Evolutionary conservation across 2,888 invertebrate genomes (phyloP).

Genomic region (Eupithecia dodoneata): DNA sequence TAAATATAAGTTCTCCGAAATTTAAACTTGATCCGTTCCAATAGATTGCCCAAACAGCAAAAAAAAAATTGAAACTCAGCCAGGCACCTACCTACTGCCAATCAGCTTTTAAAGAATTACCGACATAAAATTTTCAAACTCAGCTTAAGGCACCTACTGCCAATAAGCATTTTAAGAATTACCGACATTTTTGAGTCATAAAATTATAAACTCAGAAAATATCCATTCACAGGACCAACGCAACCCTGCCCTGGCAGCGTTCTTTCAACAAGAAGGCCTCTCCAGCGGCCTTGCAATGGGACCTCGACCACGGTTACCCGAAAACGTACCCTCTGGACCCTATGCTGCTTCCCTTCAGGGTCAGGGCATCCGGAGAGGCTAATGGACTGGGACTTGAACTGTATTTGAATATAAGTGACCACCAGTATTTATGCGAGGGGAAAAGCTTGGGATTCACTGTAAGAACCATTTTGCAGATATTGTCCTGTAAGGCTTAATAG

Average conservation of each 20-base stretch:
- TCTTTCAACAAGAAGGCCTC: constrained; percentile 56
- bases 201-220: neutral
- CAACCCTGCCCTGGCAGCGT: constrained; percentile 67
- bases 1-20: too few species aligned
- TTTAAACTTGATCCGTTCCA: too few species aligned
- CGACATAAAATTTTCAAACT: too few species aligned
- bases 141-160: too few species aligned
- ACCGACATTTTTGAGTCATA: neutral
- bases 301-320: constrained; percentile 71
- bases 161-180: too few species aligned
- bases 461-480: constrained; percentile 41
- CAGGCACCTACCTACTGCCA: too few species aligned
- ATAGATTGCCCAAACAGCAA: too few species aligned
- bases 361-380: constrained; percentile 73
- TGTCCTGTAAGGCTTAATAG: too few species aligned
- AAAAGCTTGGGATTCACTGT: constrained; percentile 77
- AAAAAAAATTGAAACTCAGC: too few species aligned
- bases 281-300: constrained; percentile 62
- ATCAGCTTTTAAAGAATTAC: too few species aligned
- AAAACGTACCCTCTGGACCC: constrained; percentile 68
- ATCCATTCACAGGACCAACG: constrained; percentile 62
- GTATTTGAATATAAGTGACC: constrained; percentile 73
- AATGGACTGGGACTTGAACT: constrained; percentile 75
- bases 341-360: constrained; percentile 63
- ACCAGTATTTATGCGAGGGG: constrained; percentile 75